Base-by-base conservation (phyloP, 2,797 vertebrate species). In the Hyperoplus lanceolatus region DNA sequence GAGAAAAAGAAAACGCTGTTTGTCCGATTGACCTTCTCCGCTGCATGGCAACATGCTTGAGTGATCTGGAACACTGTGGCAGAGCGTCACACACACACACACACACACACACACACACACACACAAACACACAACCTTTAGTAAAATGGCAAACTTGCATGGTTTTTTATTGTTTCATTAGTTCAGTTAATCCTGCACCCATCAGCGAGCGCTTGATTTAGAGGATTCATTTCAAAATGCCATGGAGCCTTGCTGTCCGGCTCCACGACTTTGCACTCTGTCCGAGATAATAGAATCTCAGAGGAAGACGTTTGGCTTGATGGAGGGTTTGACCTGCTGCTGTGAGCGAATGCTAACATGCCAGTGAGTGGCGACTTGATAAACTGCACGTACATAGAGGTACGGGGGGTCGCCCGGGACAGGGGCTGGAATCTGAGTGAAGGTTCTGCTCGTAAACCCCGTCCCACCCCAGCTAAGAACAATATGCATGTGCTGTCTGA, bases 31-130 rank as follows among this genome's bases (percentile, higher is more conserved):
- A 92, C 92, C 90, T 93, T 94, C 90, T 70, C 72, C 56, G 15
- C 79, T 85, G 92, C 92, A 93, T 90, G 90, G 90, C 91, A 94
- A 93, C 90, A 81, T 80, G 86, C 87, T 90, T 70, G 77, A 89
- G 61, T 63, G 81, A 79, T 87, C 82, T 76, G 77, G 84, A 91
- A 92, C 89, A 89, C 58, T 78, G 81, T 78, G 67, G 48, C 56
- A n/a, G 55, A 77, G 76, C 11, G 4, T 77, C 64, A 11, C 63
- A 7, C 74, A 54, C 84, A 48, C 61, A 56, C 70, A 62, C 41
- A 53, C 64, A 21, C 21, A 21, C 21, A 21, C 21, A 21, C 21
- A 21, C 46, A 6, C 61, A 11, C 71, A 51, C 62, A 11, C 71
- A 51, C 61, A 11, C 71, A 45, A 68, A 62, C 42, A 50, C 29